A percentile compares a stretch with the other conserved stretches of the same genome.
Evolutionary conservation across 2,888 invertebrate species (phyloP).

Genomic region (Branchipolynoe longqiensis): DNA sequence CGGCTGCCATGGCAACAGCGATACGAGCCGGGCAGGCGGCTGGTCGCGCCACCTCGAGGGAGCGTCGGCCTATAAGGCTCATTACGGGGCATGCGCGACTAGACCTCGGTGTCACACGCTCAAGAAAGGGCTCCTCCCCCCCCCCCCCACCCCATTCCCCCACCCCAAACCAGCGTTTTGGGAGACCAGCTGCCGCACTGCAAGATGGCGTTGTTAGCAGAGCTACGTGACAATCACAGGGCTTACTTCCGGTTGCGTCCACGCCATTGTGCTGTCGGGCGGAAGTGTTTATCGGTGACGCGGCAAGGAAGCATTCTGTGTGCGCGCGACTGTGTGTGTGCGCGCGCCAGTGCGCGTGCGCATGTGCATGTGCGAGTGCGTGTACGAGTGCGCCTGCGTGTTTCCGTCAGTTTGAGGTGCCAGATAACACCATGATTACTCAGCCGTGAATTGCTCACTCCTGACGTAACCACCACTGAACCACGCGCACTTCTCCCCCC

Average conservation of each 20-base stretch:
- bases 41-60: not conserved
- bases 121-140: not conserved
- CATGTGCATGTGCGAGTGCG: too few relatives aligned
- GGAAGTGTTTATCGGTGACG: slow-evolving; percentile 27
- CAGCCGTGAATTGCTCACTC: too few relatives aligned
- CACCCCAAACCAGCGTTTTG: too few relatives aligned
- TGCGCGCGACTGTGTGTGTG: not conserved
- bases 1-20: not conserved
- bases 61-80: not conserved
- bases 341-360: too few relatives aligned
- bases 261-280: not conserved
- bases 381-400: too few relatives aligned
- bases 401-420: too few relatives aligned
- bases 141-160: not conserved
- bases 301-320: not conserved
- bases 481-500: too few relatives aligned
- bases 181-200: too few relatives aligned
- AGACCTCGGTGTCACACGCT: too few relatives aligned
- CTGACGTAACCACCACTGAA: too few relatives aligned
- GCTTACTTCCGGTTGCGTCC: slow-evolving; percentile 7
- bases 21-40: not conserved
- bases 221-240: not conserved
- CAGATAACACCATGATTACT: too few relatives aligned
- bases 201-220: not conserved
- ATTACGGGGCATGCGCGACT: too few relatives aligned